Base-by-base conservation (phyloP, 2,113 vertebrate species). In the Cinclus mexicanus region DNA sequence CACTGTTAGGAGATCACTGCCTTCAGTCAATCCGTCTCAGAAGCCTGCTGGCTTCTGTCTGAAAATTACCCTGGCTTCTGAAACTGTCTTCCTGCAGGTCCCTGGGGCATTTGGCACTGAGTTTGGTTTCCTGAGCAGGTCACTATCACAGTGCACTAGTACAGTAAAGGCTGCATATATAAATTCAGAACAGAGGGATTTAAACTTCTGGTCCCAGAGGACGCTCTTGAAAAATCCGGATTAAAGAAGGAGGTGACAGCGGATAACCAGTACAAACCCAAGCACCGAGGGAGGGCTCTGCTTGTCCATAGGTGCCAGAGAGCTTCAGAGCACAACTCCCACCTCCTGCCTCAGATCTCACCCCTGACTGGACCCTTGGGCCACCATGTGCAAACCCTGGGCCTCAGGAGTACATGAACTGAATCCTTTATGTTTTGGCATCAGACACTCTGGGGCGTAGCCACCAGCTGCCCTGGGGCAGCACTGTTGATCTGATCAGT, bases 71-170 rank as follows among this genome's bases (percentile, higher is more conserved):
- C 26, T 88, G 61, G 9, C 86, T 76, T 70, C 75, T 68, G 57
- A 44, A 57, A 55, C 17, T 17, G 35, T 18, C 63, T 76, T 65
- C 29, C n/a, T 68, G 9, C 6, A 11, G 19, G 12, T 59, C 53
- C 39, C 37, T n/a, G n/a, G 49, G 72, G 55, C 31, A 22, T 46
- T 55, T 74, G 77, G 28, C 41, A 8, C 39, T 3, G 44, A n/a
- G 50, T 42, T 26, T 11, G 35, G 33, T 59, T 71, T 63, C 52
- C 47, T 63, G 49, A 63, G 67, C 49, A 75, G 31, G n/a, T 41
- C 17, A 1, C 75, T 33, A 0, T 20, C 46, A 13, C 2, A 12
- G 55, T 29, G 37, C 25, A 6, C 13, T 33, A 0, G 25, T 10
- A 8, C 29, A 50, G 67, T 19, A 33, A 60, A 33, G 46, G 39